Percentiles rank a stretch among this genome's conserved stretches.
Evolutionary conservation across 2,888 invertebrate species (phyloP).

Genomic region (Drosophila glabriapex): DNA sequence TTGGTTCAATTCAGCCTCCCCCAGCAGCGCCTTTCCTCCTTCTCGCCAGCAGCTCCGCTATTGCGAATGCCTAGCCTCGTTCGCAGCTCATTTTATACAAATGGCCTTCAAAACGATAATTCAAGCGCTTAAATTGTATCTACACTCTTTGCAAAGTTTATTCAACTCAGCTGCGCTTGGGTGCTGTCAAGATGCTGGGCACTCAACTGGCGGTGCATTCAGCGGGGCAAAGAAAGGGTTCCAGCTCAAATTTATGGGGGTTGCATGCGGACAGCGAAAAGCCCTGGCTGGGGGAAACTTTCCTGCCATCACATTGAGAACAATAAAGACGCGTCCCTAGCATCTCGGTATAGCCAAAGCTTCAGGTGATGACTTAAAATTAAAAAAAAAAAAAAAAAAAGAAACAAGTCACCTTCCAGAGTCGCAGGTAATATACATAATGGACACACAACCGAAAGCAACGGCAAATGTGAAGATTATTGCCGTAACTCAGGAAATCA

Average conservation of each 20-base stretch:
- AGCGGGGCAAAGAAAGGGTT: constrained; percentile 1
- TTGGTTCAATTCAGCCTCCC: constrained; percentile 25
- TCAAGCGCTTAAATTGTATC: constrained; percentile 80
- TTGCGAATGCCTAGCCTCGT: constrained; percentile 77
- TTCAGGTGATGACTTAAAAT: constrained; percentile 4
- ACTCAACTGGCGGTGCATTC: constrained; percentile 4
- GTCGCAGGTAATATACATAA: constrained; percentile 22
- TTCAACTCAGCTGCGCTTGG: constrained; percentile 74
- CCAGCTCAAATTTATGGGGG: constrained; percentile 27
- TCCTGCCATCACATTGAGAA: constrained; percentile 6
- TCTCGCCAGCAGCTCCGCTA: constrained; percentile 42
- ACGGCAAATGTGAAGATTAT: constrained; percentile 26
- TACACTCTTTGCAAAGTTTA: constrained; percentile 78
- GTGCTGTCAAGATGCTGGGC: constrained; percentile 24
- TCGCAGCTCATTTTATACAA: constrained; percentile 73
- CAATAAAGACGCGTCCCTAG: constrained; percentile 36
- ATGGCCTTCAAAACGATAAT: constrained; percentile 83
- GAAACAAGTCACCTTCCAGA: constrained; percentile 24
- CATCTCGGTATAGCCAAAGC: constrained; percentile 15
- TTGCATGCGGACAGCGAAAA: constrained; percentile 4
- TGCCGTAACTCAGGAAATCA: constrained; percentile 45
- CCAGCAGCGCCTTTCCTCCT: constrained; percentile 1
- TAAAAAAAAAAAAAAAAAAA: background rate
- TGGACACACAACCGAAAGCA: constrained; percentile 9
- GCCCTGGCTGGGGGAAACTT: constrained; percentile 25